Evolutionary conservation across 2,113 vertebrate species (phyloP).

Genomic region (Abramis brama): DNA sequence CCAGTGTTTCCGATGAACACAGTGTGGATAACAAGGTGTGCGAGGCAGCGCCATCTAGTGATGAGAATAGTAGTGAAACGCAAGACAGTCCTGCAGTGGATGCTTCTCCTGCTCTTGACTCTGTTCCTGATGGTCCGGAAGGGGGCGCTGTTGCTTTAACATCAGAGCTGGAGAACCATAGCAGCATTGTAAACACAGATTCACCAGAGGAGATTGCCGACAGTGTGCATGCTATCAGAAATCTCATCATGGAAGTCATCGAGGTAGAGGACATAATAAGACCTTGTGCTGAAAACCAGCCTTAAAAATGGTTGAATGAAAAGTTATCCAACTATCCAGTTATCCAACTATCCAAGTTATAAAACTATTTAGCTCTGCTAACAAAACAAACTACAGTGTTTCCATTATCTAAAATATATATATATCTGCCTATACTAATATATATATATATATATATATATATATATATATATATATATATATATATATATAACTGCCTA

Average conservation of each 20-base stretch:
- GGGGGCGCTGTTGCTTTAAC: slow-evolving; percentile 17
- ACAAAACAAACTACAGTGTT: slow-evolving; percentile 12
- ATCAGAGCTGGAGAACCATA: slow-evolving; percentile 16
- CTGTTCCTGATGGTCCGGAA: slow-evolving; percentile 45
- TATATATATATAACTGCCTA: too few species aligned
- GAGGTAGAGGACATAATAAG: slow-evolving; percentile 63
- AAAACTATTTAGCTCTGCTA: neutral
- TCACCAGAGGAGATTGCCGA: slow-evolving; percentile 47
- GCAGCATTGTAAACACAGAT: neutral
- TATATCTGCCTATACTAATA: too few species aligned
- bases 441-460: too few species aligned
- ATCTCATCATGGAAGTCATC: slow-evolving; percentile 67
- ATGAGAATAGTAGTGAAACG: neutral
- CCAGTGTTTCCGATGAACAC: neutral
- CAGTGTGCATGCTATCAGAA: slow-evolving; percentile 65
- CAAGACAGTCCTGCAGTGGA: neutral
- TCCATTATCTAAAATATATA: too few species aligned
- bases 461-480: neutral
- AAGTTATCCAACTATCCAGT: neutral
- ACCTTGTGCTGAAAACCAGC: slow-evolving; percentile 38
- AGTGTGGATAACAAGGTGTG: neutral
- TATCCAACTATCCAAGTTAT: too few species aligned
- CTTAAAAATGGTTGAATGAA: neutral
- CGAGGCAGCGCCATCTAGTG: slow-evolving; percentile 14
- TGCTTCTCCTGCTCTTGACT: neutral